phyloP scores from a whole-genome alignment of 1,140 invertebrate genomes.

The Dendroctonus ponderosae region DNA sequence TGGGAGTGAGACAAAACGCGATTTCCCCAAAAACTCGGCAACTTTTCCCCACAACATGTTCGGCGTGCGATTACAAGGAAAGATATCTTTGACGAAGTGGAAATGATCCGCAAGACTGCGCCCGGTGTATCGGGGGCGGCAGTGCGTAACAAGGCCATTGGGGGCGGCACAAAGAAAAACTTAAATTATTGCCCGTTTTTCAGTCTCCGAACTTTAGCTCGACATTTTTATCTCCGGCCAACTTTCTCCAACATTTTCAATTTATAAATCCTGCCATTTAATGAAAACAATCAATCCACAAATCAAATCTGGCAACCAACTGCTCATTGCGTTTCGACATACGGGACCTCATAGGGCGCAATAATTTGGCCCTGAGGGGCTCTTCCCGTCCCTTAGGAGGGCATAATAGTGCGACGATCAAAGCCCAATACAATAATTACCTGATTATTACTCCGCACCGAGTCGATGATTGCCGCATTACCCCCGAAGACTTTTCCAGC shows the following conservation, averaged over 20 bases:
- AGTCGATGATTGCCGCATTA: conserved; percentile 12
- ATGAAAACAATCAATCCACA: not conserved
- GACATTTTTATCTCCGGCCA: not conserved
- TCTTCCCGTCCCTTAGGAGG: not conserved
- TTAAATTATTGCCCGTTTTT: not conserved
- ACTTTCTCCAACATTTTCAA: not conserved
- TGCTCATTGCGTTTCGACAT: not conserved
- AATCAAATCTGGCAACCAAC: conserved; percentile 10
- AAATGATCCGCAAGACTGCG: conserved; percentile 34
- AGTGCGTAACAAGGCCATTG: not conserved
- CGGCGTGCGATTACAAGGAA: conserved; percentile 23
- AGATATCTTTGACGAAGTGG: conserved; percentile 38
- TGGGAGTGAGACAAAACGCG: too few relatives aligned
- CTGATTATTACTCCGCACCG: conserved; percentile 12
- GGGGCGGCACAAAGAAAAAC: not conserved
- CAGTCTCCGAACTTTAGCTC: too few relatives aligned
- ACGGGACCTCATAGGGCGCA: conserved; percentile 7
- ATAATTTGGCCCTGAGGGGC: conserved; percentile 2
- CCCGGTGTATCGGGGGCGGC: not conserved
- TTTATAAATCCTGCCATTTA: not conserved
- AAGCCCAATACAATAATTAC: conserved; percentile 20
- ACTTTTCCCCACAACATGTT: not conserved
- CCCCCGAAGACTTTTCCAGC: not conserved
- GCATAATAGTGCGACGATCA: conserved; percentile 15
- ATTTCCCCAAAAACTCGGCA: too few relatives aligned